A percentile compares a stretch with the other conserved stretches of the same genome.
Conservation (phyloP, 2,113 vertebrate genomes). For the Corythaeola cristata region DNA sequence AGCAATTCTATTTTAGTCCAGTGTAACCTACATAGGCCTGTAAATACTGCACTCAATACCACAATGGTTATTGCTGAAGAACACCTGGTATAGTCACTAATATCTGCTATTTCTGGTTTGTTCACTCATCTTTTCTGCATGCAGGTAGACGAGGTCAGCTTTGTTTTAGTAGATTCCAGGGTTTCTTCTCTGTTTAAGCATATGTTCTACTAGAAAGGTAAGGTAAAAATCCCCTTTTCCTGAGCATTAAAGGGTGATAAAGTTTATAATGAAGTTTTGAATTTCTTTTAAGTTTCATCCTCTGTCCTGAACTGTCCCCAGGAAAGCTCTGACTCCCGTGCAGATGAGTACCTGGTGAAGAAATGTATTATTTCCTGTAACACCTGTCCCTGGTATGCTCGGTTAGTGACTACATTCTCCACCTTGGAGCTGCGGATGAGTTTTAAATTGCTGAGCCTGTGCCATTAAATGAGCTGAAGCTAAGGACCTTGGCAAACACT, state of each 20-base stretch:
- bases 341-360: neutral
- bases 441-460: neutral
- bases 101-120: neutral
- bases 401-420: neutral
- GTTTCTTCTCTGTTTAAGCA: neutral
- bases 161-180: neutral
- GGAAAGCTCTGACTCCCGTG: neutral
- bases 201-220: neutral
- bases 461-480: neutral
- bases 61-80: neutral
- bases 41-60: neutral
- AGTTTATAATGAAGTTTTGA: neutral
- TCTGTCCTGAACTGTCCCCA: neutral
- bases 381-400: neutral
- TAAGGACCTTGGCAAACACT: neutral
- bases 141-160: neutral
- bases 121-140: neutral
- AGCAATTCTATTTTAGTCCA: constrained; percentile 3
- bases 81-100: neutral
- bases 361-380: neutral
- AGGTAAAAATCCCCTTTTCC: neutral
- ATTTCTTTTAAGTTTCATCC: neutral
- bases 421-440: neutral
- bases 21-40: neutral
- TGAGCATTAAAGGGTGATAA: neutral